Evolutionary conservation across 2,113 vertebrate species (phyloP).

Genomic region (Peromyscus leucopus): DNA sequence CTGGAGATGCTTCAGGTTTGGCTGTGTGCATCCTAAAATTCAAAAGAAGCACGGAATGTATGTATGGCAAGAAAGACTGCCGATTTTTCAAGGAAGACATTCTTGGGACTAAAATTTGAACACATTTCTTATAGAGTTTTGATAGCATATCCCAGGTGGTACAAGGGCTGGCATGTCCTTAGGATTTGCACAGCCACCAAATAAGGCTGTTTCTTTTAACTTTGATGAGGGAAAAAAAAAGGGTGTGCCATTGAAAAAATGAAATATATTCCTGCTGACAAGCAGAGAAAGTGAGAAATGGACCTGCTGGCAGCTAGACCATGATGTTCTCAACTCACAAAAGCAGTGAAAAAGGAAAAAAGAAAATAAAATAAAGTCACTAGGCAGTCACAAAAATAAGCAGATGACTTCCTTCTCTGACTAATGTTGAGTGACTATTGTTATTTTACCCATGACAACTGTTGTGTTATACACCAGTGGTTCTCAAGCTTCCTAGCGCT

Average conservation of each 20-base stretch:
- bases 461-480: neutral
- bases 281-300: constrained; percentile 68
- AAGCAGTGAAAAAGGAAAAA: constrained; percentile 63
- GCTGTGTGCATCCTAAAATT: neutral
- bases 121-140: neutral
- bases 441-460: constrained; percentile 29
- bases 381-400: constrained; percentile 51
- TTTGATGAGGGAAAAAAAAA: constrained; percentile 38
- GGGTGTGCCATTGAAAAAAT: constrained; percentile 29
- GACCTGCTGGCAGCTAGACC: constrained; percentile 58
- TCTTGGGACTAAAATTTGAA: constrained; percentile 40
- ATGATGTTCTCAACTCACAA: constrained; percentile 53
- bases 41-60: neutral
- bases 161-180: neutral
- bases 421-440: constrained; percentile 13
- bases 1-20: neutral
- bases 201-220: constrained; percentile 45
- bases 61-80: neutral
- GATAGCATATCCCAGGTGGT: neutral
- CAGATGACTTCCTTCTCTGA: constrained; percentile 38
- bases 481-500: neutral
- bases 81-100: neutral
- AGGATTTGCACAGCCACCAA: constrained; percentile 18
- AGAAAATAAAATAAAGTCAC: constrained; percentile 62
- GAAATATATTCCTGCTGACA: constrained; percentile 54